Base-by-base conservation (phyloP, 2,113 vertebrate genomes). In the Notarius lentiginosus region DNA sequence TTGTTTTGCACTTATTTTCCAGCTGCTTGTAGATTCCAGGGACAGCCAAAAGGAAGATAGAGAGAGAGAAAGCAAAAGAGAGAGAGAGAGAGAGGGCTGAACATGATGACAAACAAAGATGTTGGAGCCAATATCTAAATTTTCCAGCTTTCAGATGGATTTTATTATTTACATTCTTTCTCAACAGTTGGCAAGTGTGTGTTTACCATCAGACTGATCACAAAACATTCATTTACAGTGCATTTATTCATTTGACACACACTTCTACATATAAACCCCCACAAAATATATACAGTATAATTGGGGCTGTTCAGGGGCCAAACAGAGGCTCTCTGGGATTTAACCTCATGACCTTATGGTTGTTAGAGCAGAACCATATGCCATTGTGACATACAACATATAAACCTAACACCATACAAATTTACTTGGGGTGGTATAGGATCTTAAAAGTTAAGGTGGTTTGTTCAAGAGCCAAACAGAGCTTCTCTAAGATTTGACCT, bases 1-100 rank as follows among this genome's bases (percentile, higher is more conserved):
- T 82, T 49, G 17, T 72, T 73, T 86, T 76, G 4, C 49, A 81
- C 61, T 73, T 49, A 75, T 81, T 81, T 81, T 75, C 85, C 66
- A 87, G 79, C 68, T 87, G 85, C 55, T 49, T 82, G 55, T 24
- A 53, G 79, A 63, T 11, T 81, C 41, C 70, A 34, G 30, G 9
- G 41, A 72, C 34, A 56, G 47, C 27, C 27, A 22, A 58, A 55
- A 58, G 51, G 34, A 34, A 86, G 66, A 34, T 1, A 41, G 49
- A 20, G 17, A 14, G 61, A 24, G 7, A 24, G 27, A 87, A 8
- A 22, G 10, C 41, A 49, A 79, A 56, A 86, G 22, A 27, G 14
- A 53, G 47, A 77, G 41, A 49, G 66, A 41, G 18, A 75, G 34
- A 87, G 17, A 70, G 66, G 51, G 17, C 65, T 70, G 65, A 70